Evolutionary conservation across 2,797 vertebrate genomes (phyloP), one percentile per base, ranked within the genome.

Genomic region (Sebastes glaucus): DNA sequence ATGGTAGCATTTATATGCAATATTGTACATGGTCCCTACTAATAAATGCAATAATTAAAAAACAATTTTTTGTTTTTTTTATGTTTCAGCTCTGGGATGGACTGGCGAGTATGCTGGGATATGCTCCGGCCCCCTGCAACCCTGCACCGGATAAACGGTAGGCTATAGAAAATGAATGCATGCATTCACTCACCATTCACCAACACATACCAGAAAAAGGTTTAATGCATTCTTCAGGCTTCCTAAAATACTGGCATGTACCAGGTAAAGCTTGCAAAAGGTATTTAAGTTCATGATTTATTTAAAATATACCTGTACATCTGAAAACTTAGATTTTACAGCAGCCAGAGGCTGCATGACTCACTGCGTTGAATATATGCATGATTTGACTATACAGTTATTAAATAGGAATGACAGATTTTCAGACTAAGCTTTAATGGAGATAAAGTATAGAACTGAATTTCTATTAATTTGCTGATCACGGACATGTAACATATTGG

Each of bases 241-340:
- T 52, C 23, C 13, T 25, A 70, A 72, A 68, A 71, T 1, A 63
- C 52, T 53, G 46, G 4, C 23, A 61, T 6, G 13, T 27, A 27
- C 7, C 20, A 66, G 61, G 10, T 71, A 60, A 77, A 62, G n/a
- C 79, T 71, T 69, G n/a, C 16, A 65, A 59, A 80, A 46, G 22
- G 55, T 74, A 38, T 81, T 80, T 57, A 72, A 65, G 55, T 57
- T 72, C n/a, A 80, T 80, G 53, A 27, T 65, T 84, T 64, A 83
- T 81, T 87, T 38, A 80, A 78, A 83, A 78, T 70, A 42, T 55
- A 85, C 74, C 60, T 78, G 59, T 55, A 63, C 22, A 38, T 71
- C 5, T 74, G 46, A 82, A 74, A 83, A 86, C 68, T 56, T 74
- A 38, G 13, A 76, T 86, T 82, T 81, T 76, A 71, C 74, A 76